Conservation (phyloP, 1,140 invertebrate species). For the Hylyphantes graminicola region DNA sequence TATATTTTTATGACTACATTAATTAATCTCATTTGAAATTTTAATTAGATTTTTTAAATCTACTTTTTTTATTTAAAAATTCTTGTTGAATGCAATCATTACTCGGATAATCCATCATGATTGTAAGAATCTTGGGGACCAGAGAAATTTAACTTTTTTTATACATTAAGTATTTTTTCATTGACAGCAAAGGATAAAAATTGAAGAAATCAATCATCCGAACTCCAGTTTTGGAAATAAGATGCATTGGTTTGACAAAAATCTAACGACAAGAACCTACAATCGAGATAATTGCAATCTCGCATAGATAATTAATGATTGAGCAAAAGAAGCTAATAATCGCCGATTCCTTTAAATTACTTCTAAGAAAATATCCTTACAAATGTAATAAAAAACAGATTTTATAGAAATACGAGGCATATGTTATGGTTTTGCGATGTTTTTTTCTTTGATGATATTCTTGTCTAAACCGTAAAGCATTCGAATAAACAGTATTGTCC, state of each 20-base stretch:
- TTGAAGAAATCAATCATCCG: conserved; percentile 37
- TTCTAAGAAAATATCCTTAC: neutral
- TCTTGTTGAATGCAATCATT: too few relatives aligned
- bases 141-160: conserved; percentile 18
- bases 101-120: conserved; percentile 29
- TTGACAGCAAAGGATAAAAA: conserved; percentile 20
- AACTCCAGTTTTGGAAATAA: neutral
- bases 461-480: too few relatives aligned
- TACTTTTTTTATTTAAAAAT: too few relatives aligned
- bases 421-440: too few relatives aligned
- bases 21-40: too few relatives aligned
- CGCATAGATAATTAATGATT: neutral
- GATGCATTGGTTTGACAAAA: neutral
- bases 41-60: too few relatives aligned
- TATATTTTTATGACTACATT: too few relatives aligned
- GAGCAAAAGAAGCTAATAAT: neutral
- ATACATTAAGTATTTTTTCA: conserved; percentile 38
- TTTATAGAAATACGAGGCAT: neutral
- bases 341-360: neutral
- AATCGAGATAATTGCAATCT: neutral
- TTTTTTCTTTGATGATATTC: too few relatives aligned
- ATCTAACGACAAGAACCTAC: neutral
- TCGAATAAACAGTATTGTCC: too few relatives aligned
- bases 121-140: neutral
- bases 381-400: too few relatives aligned